Conservation (phyloP, 1,140 invertebrate genomes). For the Aphelenchoides avenae region DNA sequence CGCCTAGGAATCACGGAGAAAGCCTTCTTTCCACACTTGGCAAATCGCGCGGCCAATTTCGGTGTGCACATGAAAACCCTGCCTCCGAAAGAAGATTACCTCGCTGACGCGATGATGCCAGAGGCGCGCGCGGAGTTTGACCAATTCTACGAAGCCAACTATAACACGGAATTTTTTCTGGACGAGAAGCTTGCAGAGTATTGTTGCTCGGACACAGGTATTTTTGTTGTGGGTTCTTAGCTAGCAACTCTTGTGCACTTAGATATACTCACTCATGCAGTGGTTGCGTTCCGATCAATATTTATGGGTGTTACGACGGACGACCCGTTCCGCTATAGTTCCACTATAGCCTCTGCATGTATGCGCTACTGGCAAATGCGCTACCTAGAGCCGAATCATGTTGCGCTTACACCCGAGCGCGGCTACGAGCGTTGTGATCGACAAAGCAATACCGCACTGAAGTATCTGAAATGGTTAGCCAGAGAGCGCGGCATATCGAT, state of each 20-base stretch:
- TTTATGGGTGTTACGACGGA: not conserved
- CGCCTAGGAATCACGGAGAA: constrained; percentile 8
- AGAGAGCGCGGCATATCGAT: not conserved
- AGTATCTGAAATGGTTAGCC: constrained; percentile 5
- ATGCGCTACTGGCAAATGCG: no score
- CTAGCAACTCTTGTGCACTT: not conserved
- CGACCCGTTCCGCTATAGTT: not conserved
- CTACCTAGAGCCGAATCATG: not conserved
- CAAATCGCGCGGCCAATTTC: constrained; percentile 15
- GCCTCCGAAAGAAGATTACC: constrained; percentile 1
- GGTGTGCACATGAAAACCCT: not conserved
- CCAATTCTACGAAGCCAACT: constrained; percentile 7
- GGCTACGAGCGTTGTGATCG: constrained; percentile 11
- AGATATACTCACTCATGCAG: constrained; percentile 2
- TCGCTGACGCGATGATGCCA: constrained; percentile 20
- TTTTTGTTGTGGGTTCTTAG: no score
- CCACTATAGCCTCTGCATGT: no score
- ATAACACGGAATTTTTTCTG: not conserved
- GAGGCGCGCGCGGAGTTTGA: constrained; percentile 14
- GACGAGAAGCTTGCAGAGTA: constrained; percentile 18
- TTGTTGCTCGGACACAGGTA: no score
- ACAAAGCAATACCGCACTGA: not conserved
- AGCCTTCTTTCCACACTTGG: constrained; percentile 16
- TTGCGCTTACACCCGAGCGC: not conserved
- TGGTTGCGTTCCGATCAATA: constrained; percentile 3